A percentile compares a stretch with the other conserved stretches of the same genome.
Evolutionary conservation across 1,140 invertebrate species (phyloP).

Genomic region (Pygmarrhopalites habei): DNA sequence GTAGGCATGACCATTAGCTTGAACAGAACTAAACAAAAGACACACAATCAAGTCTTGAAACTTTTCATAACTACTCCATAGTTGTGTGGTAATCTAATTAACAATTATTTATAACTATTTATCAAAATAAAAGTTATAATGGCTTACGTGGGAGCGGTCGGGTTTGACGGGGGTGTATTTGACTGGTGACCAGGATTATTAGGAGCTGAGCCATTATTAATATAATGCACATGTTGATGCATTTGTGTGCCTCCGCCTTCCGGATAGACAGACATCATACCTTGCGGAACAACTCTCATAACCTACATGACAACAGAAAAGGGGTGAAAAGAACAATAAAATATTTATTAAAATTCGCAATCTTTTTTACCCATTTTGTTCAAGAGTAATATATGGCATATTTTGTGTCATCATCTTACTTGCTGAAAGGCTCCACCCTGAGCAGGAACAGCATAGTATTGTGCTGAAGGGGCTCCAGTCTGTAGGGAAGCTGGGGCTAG

Average conservation of each 20-base stretch:
- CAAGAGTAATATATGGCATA: too few relatives aligned
- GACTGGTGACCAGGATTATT: conserved; percentile 31
- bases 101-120: not conserved
- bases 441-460: conserved; percentile 17
- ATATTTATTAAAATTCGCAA: too few relatives aligned
- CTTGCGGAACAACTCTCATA: conserved; percentile 17
- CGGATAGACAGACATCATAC: conserved; percentile 23
- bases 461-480: conserved; percentile 16
- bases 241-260: conserved; percentile 28
- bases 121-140: not conserved
- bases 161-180: conserved; percentile 20
- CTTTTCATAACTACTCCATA: conserved; percentile 1
- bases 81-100: not conserved
- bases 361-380: too few relatives aligned
- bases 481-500: conserved; percentile 59
- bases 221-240: conserved; percentile 28
- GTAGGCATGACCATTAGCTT: conserved; percentile 30
- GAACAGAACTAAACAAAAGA: conserved; percentile 23
- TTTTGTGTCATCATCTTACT: not conserved
- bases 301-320: too few relatives aligned
- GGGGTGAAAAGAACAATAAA: too few relatives aligned
- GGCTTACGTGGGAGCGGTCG: conserved; percentile 29
- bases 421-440: conserved; percentile 18
- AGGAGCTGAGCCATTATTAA: conserved; percentile 26
- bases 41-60: not conserved